Evolutionary conservation across 2,113 vertebrate species (phyloP).

Genomic region (Gopherus flavomarginatus): DNA sequence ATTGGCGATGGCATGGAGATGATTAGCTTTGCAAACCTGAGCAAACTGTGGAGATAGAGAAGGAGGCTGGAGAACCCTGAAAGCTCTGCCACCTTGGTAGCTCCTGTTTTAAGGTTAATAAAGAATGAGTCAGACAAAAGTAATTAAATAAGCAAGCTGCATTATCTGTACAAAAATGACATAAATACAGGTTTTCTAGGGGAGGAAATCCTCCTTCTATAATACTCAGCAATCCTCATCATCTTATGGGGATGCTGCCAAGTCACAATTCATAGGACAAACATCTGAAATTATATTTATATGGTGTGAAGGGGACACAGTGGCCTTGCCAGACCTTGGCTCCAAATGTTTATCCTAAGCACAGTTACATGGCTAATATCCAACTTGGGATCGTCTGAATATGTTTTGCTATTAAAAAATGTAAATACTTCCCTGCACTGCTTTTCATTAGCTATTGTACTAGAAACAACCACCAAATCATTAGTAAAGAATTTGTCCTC

Average conservation of each 20-base stretch:
- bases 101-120: slow-evolving; percentile 56
- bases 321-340: neutral
- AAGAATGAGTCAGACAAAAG: slow-evolving; percentile 60
- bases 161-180: slow-evolving; percentile 80
- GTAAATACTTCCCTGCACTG: slow-evolving; percentile 11
- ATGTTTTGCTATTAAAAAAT: slow-evolving; percentile 22
- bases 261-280: slow-evolving; percentile 75
- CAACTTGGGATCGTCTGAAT: neutral
- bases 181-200: slow-evolving; percentile 73
- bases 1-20: neutral
- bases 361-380: neutral
- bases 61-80: slow-evolving; percentile 11
- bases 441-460: slow-evolving; percentile 34
- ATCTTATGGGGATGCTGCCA: slow-evolving; percentile 45
- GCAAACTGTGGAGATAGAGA: neutral
- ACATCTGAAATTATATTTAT: slow-evolving; percentile 72
- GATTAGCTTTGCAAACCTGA: neutral
- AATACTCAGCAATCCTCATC: slow-evolving; percentile 62
- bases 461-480: slow-evolving; percentile 47
- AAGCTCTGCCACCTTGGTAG: neutral
- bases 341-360: neutral
- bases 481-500: slow-evolving; percentile 39
- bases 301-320: slow-evolving; percentile 43
- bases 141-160: slow-evolving; percentile 79
- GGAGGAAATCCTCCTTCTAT: slow-evolving; percentile 67